Evolutionary conservation across 2,797 vertebrate species (phyloP).

Genomic region (Pseudochirops corinnae): DNA sequence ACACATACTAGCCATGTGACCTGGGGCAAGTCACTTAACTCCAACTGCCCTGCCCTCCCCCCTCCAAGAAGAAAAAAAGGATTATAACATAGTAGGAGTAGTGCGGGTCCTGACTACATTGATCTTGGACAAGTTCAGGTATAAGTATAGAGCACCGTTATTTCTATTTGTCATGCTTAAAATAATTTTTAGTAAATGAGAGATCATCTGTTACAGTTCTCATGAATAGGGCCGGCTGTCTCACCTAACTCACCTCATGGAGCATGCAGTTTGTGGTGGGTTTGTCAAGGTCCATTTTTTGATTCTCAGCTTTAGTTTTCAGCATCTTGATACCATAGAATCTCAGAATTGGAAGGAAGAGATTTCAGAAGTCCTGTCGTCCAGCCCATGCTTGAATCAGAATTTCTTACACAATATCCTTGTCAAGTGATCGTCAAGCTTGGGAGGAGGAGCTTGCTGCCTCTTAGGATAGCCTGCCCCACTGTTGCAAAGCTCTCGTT

Average conservation of each 20-base stretch:
- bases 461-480: background rate
- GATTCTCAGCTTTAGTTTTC: background rate
- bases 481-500: background rate
- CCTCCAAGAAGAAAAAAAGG: too few species aligned
- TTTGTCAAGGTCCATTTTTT: slow-evolving; percentile 13
- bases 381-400: background rate
- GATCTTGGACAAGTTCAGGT: slow-evolving; percentile 35
- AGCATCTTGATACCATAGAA: slow-evolving; percentile 11
- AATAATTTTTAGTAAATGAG: background rate
- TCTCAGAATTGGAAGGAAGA: background rate
- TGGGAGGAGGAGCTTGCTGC: background rate
- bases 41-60: too few species aligned
- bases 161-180: slow-evolving; percentile 9
- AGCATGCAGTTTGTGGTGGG: background rate
- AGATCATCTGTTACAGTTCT: slow-evolving; percentile 7
- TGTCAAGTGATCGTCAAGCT: background rate
- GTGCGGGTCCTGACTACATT: background rate
- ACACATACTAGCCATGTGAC: too few species aligned
- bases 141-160: slow-evolving; percentile 1
- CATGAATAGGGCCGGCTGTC: background rate
- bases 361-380: background rate
- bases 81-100: background rate
- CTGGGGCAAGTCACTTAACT: too few species aligned
- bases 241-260: background rate
- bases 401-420: background rate